Evolutionary conservation across 2,113 vertebrate species (phyloP).

Genomic region (Corythoichthys haematopterus): DNA sequence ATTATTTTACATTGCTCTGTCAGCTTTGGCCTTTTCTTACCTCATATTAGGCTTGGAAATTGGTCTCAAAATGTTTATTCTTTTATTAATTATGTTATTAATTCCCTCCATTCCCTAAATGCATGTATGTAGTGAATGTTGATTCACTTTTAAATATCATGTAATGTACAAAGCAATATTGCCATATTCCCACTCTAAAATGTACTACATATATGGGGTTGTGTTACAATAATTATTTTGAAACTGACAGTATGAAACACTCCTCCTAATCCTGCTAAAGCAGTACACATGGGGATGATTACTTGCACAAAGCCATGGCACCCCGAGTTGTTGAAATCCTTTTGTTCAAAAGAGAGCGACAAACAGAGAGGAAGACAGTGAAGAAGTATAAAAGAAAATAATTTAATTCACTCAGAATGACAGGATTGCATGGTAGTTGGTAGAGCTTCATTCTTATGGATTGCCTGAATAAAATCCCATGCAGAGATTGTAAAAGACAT

Average conservation of each 20-base stretch:
- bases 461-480: conserved; percentile 18
- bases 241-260: conserved; percentile 49
- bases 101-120: neutral
- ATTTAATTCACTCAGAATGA: conserved; percentile 53
- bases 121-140: neutral
- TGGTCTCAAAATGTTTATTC: neutral
- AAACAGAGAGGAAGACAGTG: conserved; percentile 34
- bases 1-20: neutral
- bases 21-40: neutral
- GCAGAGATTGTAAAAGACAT: conserved; percentile 41
- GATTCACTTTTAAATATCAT: neutral
- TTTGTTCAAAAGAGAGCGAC: conserved; percentile 56
- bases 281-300: conserved; percentile 59
- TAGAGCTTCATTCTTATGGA: conserved; percentile 43
- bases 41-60: neutral
- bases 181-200: neutral
- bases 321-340: conserved; percentile 60
- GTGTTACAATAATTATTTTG: conserved; percentile 32
- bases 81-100: neutral
- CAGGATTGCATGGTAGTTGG: conserved; percentile 34
- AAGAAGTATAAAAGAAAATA: conserved; percentile 36
- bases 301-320: conserved; percentile 63
- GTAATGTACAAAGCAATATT: neutral
- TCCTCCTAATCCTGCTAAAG: conserved; percentile 64
- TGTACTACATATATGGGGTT: conserved; percentile 15